Conservation (phyloP, 2,888 invertebrate genomes). For the Lithophane socia region DNA sequence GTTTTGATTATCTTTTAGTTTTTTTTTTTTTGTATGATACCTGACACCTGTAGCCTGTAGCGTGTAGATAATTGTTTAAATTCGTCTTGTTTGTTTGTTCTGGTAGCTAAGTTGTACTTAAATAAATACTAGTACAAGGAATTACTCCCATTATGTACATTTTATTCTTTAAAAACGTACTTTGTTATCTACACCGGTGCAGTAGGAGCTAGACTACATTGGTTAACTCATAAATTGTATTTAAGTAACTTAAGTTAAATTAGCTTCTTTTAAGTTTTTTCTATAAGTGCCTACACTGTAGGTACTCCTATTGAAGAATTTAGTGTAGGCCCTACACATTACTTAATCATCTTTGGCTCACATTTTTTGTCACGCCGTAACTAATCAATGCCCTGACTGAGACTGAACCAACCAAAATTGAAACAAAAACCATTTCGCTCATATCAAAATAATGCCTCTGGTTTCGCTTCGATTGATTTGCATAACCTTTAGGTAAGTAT, state of each 20-base stretch:
- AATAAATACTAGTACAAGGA: background rate
- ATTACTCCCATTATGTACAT: background rate
- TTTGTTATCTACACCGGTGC: slow-evolving; percentile 7
- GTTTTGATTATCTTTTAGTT: background rate
- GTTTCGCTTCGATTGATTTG: background rate
- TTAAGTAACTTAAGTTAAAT: too few relatives aligned
- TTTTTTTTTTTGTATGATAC: background rate
- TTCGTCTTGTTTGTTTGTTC: background rate
- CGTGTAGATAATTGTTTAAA: slow-evolving; percentile 5
- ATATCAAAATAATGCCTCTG: background rate
- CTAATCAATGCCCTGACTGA: background rate
- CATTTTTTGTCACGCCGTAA: background rate
- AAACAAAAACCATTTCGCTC: background rate
- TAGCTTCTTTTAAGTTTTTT: too few relatives aligned
- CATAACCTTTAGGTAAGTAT: background rate
- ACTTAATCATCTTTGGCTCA: background rate
- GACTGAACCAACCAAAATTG: background rate
- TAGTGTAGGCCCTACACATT: background rate
- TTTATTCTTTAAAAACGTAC: background rate
- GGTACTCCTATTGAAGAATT: too few relatives aligned
- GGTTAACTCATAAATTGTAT: slow-evolving; percentile 13
- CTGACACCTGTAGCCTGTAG: background rate
- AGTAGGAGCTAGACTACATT: slow-evolving; percentile 10
- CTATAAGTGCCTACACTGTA: too few relatives aligned
- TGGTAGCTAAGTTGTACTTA: background rate